These are phyloP conservation scores for Dasypus novemcinctus DNA, from an alignment of 2,113 vertebrate genomes.

Conservation along the genomic window DNA sequence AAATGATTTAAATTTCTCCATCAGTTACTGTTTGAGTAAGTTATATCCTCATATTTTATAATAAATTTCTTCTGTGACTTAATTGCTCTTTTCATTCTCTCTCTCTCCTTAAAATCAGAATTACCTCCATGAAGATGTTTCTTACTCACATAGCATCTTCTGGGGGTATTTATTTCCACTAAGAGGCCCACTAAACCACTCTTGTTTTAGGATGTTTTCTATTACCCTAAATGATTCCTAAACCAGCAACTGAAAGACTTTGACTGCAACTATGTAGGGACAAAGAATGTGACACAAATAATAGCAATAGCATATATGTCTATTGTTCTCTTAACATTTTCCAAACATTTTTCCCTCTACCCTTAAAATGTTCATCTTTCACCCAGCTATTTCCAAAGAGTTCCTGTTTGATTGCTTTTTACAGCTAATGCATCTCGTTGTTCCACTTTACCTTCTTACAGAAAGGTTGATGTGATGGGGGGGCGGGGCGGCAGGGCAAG, in stretches of 20 bases:
- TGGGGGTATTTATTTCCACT: background rate
- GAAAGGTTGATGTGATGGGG: background rate
- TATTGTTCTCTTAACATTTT: background rate
- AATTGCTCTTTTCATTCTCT: background rate
- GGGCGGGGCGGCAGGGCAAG: background rate
- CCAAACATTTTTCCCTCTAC: conserved; percentile 12
- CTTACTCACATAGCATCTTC: background rate
- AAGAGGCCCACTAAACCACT: background rate
- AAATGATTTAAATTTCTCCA: background rate
- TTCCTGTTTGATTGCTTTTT: background rate
- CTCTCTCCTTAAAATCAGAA: background rate
- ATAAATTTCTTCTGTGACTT: background rate
- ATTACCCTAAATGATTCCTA: conserved; percentile 4
- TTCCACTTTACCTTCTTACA: background rate
- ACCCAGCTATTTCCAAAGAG: background rate
- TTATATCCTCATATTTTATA: background rate
- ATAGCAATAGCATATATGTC: background rate
- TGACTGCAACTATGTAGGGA: background rate
- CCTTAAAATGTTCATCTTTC: background rate
- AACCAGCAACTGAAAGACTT: background rate
- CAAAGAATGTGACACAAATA: background rate
- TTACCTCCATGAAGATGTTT: background rate
- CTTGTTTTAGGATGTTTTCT: conserved; percentile 3
- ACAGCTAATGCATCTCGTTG: background rate
- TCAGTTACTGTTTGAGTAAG: background rate